Conservation (phyloP, 2,113 vertebrate genomes). For the Melanocharis versteri region DNA sequence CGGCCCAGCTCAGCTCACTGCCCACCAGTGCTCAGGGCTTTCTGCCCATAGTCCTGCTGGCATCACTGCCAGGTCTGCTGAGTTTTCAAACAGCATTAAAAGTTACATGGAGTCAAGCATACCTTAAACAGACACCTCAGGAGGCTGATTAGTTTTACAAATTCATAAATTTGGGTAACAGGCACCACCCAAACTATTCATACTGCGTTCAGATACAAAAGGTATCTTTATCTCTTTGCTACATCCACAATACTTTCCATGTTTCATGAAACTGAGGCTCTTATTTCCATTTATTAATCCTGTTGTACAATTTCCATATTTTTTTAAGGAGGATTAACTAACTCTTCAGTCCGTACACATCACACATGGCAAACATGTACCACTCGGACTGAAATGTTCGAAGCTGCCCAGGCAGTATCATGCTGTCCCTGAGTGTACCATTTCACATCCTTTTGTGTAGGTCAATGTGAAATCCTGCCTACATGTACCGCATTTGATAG, state of each 20-base stretch:
- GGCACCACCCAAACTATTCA: background rate
- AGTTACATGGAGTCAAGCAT: background rate
- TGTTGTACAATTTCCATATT: fast-evolving
- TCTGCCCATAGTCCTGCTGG: no score
- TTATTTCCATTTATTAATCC: background rate
- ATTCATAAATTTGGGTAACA: background rate
- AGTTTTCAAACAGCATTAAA: background rate
- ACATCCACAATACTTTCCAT: background rate
- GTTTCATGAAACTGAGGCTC: background rate
- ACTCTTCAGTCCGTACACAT: background rate
- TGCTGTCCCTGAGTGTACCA: background rate
- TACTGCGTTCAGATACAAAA: fast-evolving
- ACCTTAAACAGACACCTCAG: background rate
- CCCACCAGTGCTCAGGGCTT: background rate
- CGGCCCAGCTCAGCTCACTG: background rate
- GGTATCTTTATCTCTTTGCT: background rate
- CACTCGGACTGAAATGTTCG: fast-evolving
- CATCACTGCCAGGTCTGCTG: fast-evolving
- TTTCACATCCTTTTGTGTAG: background rate
- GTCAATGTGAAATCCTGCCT: background rate
- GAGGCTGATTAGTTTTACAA: background rate
- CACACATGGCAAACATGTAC: background rate
- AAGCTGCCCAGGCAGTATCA: background rate
- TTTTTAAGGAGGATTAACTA: background rate
- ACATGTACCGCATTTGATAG: fast-evolving